Evolutionary conservation across 2,113 vertebrate species (phyloP).

Genomic region (Fulmarus glacialis): DNA sequence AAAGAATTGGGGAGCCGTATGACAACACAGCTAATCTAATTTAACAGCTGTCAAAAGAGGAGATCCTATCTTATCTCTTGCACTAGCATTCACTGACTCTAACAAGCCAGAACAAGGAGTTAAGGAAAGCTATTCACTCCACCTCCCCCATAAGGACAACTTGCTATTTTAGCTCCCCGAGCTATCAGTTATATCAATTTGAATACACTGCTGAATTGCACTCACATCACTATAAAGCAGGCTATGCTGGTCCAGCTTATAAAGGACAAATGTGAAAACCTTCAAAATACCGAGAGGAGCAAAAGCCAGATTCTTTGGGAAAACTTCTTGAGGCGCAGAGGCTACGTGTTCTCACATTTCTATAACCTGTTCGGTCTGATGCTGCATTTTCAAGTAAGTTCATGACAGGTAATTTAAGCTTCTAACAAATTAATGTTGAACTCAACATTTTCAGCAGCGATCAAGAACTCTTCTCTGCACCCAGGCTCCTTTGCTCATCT

Average conservation of each 20-base stretch:
- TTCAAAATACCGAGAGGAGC: fast-evolving
- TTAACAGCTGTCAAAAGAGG: neutral
- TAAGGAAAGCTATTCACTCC: neutral
- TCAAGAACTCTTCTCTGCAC: neutral
- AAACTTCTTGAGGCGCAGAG: neutral
- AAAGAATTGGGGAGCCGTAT: neutral
- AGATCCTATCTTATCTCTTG: neutral
- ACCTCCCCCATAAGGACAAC: neutral
- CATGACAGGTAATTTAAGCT: neutral
- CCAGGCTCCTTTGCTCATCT: neutral
- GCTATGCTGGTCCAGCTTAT: neutral
- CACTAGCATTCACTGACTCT: neutral
- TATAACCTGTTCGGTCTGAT: neutral
- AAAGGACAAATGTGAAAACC: neutral
- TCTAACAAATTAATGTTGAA: neutral
- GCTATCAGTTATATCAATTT: neutral
- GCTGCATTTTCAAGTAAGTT: neutral
- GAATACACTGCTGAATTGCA: neutral
- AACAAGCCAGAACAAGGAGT: neutral
- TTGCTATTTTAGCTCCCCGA: neutral
- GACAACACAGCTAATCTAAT: neutral
- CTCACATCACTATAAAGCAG: neutral
- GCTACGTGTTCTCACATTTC: neutral
- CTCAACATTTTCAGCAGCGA: neutral
- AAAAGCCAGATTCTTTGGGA: neutral